A percentile compares a stretch with the other conserved stretches of the same genome.
Conservation (phyloP, 1,140 invertebrate genomes). For the Asbolus verrucosus region DNA sequence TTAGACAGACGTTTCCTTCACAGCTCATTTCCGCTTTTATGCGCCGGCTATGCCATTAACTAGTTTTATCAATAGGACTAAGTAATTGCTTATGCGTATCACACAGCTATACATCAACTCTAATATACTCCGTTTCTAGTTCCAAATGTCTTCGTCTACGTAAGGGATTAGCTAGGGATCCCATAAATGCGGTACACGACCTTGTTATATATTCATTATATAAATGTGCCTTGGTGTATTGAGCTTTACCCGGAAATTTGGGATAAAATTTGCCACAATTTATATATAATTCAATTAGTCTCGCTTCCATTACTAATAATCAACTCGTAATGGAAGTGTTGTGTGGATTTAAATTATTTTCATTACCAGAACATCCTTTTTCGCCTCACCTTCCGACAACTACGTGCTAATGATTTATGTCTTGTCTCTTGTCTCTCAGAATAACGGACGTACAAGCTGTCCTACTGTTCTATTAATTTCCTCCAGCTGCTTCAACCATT, state of each 20-base stretch:
- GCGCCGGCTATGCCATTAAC: conserved; percentile 16
- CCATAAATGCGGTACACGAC: conserved; percentile 17
- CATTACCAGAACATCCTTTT: conserved; percentile 1
- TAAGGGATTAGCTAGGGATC: conserved; percentile 25
- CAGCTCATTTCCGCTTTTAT: conserved; percentile 42
- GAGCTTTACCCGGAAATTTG: conserved; percentile 37
- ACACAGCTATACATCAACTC: conserved; percentile 37
- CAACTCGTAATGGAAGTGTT: conserved; percentile 7
- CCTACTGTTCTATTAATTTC: conserved; percentile 3
- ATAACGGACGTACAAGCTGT: neutral
- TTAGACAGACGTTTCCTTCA: conserved; percentile 44
- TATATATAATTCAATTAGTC: conserved; percentile 32
- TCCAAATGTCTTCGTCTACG: conserved; percentile 32
- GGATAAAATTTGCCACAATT: conserved; percentile 28
- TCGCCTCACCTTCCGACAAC: neutral
- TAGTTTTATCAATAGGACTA: conserved; percentile 43
- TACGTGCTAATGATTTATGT: conserved; percentile 7
- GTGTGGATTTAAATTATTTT: conserved; percentile 19
- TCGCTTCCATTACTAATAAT: conserved; percentile 10
- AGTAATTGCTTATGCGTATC: conserved; percentile 46
- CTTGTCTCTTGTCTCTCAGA: conserved; percentile 1
- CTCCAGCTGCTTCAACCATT: too few species aligned
- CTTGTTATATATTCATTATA: conserved; percentile 45
- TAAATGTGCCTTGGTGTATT: conserved; percentile 43
- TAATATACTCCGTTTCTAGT: conserved; percentile 33